Evolutionary conservation across 2,113 vertebrate genomes (phyloP), one percentile per base, ranked within the genome.

Genomic region (Rhizomys pruinosus): DNA sequence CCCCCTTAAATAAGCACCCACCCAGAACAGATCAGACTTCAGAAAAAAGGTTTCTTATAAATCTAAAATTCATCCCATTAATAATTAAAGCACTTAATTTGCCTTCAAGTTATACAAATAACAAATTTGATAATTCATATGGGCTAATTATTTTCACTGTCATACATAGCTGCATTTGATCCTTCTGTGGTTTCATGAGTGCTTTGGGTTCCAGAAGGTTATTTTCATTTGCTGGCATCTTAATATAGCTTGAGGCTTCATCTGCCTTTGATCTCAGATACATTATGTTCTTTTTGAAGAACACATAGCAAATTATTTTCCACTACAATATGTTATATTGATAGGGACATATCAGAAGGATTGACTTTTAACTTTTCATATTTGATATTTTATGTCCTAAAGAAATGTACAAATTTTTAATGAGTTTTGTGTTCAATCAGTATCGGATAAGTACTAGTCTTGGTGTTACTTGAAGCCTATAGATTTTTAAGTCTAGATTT

Each of bases 261-360:
- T 82, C 39, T 89, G 44, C 32, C 77, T 92, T 84, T 87, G 71
- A 72, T 86, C 71, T 95, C 87, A 81, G 29, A 68, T 82, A 78
- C 77, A 88, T 29, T 86, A 23, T 42, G 22, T 89, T 94, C 39
- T 81, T 94, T 92, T 57, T 84, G n/a, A 13, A 92, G 68, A 92
- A 88, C 2, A 34, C 37, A 10, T 25, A 93, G 59, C 57, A 84
- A 87, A 64, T 59, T 25, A 71, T 57, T 92, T 94, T 86, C 71
- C 74, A 59, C 57, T 57, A 59, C 73, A 79, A 81, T 73, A 64
- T n/a, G 22, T 72, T 42, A 52, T 42, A 55, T 89, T 89, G 80
- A 52, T 89, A 78, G 20, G 68, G 71, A 74, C 5, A 84, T 17
- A 63, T 42, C 27, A 34, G 66, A 76, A 74, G 34, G n/a, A 34